Conservation (phyloP, 1,140 invertebrate genomes). For the Spodoptera frugiperda region DNA sequence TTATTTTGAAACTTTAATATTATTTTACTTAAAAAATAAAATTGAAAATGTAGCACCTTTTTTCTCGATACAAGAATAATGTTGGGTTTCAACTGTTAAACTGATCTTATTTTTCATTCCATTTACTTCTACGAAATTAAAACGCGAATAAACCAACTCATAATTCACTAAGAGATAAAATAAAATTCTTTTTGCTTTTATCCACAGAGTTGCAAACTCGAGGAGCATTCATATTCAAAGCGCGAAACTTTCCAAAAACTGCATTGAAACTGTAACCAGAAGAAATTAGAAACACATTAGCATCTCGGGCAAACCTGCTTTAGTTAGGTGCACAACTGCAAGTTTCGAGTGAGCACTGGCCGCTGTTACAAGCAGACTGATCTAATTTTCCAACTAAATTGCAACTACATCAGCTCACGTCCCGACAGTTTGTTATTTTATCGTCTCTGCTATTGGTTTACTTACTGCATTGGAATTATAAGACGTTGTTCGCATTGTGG, state of each 20-base stretch:
- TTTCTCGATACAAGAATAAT: too few species aligned
- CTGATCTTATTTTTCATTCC: too few species aligned
- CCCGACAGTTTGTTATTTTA: background rate
- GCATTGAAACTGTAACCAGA: slow-evolving; percentile 20
- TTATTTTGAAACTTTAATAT: too few species aligned
- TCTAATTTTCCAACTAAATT: slow-evolving; percentile 40
- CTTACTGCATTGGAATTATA: background rate
- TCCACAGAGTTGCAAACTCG: slow-evolving; percentile 3
- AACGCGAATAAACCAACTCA: background rate
- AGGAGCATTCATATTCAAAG: slow-evolving; percentile 19
- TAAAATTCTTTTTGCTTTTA: slow-evolving; percentile 4
- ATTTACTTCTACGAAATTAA: too few species aligned
- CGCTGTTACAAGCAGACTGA: slow-evolving; percentile 17
- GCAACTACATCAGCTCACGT: slow-evolving; percentile 14
- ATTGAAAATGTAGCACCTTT: too few species aligned
- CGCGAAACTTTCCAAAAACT: slow-evolving; percentile 21
- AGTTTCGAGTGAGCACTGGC: slow-evolving; percentile 7
- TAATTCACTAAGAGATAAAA: slow-evolving; percentile 3
- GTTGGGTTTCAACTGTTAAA: too few species aligned
- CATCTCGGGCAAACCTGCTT: slow-evolving; percentile 1
- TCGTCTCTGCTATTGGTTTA: background rate
- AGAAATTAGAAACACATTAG: slow-evolving; percentile 41
- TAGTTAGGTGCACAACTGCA: background rate
- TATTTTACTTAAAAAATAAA: too few species aligned
- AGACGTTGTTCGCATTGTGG: too few species aligned